phyloP scores from a whole-genome alignment of 2,888 invertebrate species.

The Myopa testacea region DNA sequence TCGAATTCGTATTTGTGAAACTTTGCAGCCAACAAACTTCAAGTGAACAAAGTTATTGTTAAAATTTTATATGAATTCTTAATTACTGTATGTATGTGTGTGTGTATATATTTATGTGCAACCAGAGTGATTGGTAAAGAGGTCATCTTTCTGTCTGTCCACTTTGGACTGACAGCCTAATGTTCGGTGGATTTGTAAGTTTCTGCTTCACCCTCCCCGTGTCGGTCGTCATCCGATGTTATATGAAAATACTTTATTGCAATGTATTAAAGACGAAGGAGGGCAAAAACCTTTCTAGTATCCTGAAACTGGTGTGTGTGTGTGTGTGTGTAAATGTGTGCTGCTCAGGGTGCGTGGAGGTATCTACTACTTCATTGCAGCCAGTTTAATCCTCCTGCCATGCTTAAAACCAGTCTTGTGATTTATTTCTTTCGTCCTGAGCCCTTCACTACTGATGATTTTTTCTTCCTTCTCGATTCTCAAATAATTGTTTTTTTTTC shows the following conservation, averaged over 20 bases:
- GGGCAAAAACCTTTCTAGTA: conserved; percentile 31
- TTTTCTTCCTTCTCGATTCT: background rate
- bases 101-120: background rate
- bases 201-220: no score
- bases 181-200: background rate
- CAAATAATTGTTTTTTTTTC: conserved; percentile 9
- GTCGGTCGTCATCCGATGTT: no score
- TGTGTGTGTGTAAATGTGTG: background rate
- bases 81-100: background rate
- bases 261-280: conserved; percentile 13
- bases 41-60: background rate
- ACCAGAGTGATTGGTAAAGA: conserved; percentile 12
- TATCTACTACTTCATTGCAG: background rate
- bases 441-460: conserved; percentile 2
- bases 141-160: conserved; percentile 19
- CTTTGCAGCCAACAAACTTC: no score
- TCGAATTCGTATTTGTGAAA: background rate
- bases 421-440: background rate
- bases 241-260: background rate
- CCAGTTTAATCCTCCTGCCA: conserved; percentile 11
- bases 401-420: conserved; percentile 30
- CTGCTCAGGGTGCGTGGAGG: background rate
- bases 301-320: conserved; percentile 2
- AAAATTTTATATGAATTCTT: conserved; percentile 13
- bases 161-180: background rate